Percentiles rank a stretch among this genome's conserved stretches.
These are phyloP conservation scores for Bombus pascuorum DNA, from an alignment of 1,140 invertebrate genomes.

Conservation along the genomic window DNA sequence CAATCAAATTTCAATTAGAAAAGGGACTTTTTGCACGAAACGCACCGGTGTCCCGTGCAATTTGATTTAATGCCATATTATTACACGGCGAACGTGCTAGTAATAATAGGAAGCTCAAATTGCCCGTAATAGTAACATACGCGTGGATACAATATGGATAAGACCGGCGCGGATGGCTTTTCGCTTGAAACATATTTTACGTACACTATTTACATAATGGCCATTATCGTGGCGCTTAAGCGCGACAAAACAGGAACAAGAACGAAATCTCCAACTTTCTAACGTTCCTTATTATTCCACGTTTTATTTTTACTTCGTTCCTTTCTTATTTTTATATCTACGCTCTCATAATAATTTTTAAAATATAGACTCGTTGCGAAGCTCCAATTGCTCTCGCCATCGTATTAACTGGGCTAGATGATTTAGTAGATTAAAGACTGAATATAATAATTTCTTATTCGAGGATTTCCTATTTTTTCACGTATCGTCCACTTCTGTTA, in stretches of 20 bases:
- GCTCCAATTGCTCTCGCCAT: too few species aligned
- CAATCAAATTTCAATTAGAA: conserved; percentile 58
- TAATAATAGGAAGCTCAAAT: conserved; percentile 56
- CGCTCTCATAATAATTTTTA: background rate
- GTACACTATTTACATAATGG: conserved; percentile 39
- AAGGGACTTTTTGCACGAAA: conserved; percentile 53
- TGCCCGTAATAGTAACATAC: conserved; percentile 52
- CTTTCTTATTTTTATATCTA: background rate
- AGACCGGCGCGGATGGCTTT: conserved; percentile 16
- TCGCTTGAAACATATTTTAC: conserved; percentile 30
- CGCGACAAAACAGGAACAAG: conserved; percentile 11
- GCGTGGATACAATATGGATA: conserved; percentile 47
- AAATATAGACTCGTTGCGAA: background rate
- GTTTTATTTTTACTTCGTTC: background rate
- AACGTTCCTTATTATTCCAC: background rate
- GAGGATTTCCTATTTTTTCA: too few species aligned
- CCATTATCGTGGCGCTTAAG: conserved; percentile 21
- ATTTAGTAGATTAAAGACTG: too few species aligned
- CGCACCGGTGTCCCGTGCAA: conserved; percentile 50
- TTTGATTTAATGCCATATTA: conserved; percentile 56
- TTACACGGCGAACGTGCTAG: conserved; percentile 51
- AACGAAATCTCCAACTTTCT: background rate
- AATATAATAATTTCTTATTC: too few species aligned
- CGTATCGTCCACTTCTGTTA: too few species aligned
- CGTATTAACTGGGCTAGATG: too few species aligned